Evolutionary conservation across 1,140 invertebrate genomes (phyloP).

Genomic region (Drosophila carrolli): DNA sequence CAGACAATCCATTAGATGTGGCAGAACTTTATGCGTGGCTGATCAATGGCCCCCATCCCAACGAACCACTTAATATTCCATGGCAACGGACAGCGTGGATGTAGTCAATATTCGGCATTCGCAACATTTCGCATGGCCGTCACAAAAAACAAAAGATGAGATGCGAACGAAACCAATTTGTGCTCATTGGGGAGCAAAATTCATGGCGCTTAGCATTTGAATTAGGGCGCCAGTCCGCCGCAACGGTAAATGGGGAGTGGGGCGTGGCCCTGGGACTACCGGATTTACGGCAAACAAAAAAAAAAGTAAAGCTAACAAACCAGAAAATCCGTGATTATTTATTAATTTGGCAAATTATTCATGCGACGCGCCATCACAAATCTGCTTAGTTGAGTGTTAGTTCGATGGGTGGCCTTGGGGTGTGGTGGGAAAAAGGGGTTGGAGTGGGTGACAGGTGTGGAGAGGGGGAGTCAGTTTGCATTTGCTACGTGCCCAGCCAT

Average conservation of each 20-base stretch:
- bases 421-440: not conserved
- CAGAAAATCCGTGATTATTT: conserved; percentile 80
- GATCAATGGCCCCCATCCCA: conserved; percentile 35
- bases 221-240: conserved; percentile 29
- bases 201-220: conserved; percentile 52
- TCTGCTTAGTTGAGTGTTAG: conserved; percentile 68
- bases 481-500: conserved; percentile 34
- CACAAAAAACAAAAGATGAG: conserved; percentile 32
- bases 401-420: conserved; percentile 11
- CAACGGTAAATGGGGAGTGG: not conserved
- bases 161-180: conserved; percentile 43
- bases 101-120: conserved; percentile 33
- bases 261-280: not conserved
- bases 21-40: conserved; percentile 66
- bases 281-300: conserved; percentile 8
- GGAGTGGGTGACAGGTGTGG: conserved; percentile 9
- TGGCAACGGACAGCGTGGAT: conserved; percentile 35
- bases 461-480: conserved; percentile 12
- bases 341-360: conserved; percentile 81
- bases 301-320: conserved; percentile 66
- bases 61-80: conserved; percentile 28
- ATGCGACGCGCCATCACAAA: conserved; percentile 66
- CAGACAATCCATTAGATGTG: conserved; percentile 69
- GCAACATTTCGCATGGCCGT: conserved; percentile 32
- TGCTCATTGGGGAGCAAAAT: conserved; percentile 48